Evolutionary conservation across 2,797 vertebrate species (phyloP), one percentile per base, ranked within the genome.

Genomic region (Lutra lutra): DNA sequence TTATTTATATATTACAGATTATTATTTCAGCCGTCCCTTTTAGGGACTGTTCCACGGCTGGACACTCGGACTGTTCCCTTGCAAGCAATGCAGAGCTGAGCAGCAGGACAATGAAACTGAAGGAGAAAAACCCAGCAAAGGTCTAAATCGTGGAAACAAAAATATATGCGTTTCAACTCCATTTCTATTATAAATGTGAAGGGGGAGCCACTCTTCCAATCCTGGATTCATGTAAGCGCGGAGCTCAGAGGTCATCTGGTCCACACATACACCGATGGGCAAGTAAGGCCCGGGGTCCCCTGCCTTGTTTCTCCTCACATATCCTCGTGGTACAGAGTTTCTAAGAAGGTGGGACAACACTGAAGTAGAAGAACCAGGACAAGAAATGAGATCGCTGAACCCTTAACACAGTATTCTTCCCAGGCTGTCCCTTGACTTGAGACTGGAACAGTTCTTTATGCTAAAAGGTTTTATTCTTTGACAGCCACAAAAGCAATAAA

Each of bases 221-320:
- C 23, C 13, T 9, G 15, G 48, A 23, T 12, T 88, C 77, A 4
- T 7, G 17, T 40, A 32, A 20, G 14, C 25, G 32, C 3, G 35
- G 8, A 17, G 86, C 38, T 40, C n/a, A 18, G 46, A 27, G 25
- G 80, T 5, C 43, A 29, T 1, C 3, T n/a, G 23, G 35, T 54
- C 56, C 56, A 46, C 3, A 51, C 25, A 9, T 0, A 51, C 35
- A 38, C 32, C 43, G 56, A 32, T 1, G 21, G 15, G 62, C 14
- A 17, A 7, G 29, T 17, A n/a, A n/a, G 62, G 32, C 29, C 60
- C 32, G 1, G 38, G 0, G 38, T 10, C 18, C 4, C 5, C n/a
- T 12, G 68, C 40, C 56, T 64, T 29, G 43, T 8, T 4, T 23
- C 51, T 32, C 29, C 17, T 21, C 56, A 56, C n/a, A 18, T 3